These are phyloP conservation scores for Paedocypris sp. DNA, from an alignment of 2,113 vertebrate species.

Conservation along the genomic window DNA sequence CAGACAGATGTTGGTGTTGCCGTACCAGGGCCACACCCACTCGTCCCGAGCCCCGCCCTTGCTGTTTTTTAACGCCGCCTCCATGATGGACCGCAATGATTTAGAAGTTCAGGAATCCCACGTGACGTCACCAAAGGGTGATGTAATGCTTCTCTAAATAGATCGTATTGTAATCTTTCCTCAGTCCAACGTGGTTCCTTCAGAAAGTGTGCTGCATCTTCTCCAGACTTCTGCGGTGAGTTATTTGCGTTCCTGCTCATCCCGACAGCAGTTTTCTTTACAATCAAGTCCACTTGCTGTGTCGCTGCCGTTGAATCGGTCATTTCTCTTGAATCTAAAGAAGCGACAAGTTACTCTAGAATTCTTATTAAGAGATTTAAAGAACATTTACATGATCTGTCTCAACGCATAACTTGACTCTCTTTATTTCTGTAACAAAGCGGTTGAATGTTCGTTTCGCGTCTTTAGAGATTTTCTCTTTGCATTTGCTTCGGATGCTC, in stretches of 20 bases:
- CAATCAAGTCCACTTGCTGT: conserved; percentile 1
- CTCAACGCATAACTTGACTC: neutral
- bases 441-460: neutral
- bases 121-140: conserved; percentile 97
- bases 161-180: conserved; percentile 98
- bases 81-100: conserved; percentile 85
- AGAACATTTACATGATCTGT: neutral
- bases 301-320: neutral
- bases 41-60: conserved; percentile 45
- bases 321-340: conserved; percentile 25
- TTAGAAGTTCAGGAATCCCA: conserved; percentile 99
- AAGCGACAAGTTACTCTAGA: conserved; percentile 48
- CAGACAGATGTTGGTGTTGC: conserved; percentile 19
- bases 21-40: conserved; percentile 1
- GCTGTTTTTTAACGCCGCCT: conserved; percentile 44
- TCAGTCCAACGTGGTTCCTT: conserved; percentile 99
- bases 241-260: conserved; percentile 60
- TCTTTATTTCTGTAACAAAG: neutral
- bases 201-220: conserved; percentile 77
- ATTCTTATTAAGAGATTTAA: conserved; percentile 12
- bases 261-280: conserved; percentile 20
- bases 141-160: conserved; percentile 99
- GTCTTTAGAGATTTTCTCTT: neutral
- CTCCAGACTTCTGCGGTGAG: conserved; percentile 92
- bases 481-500: neutral